A percentile compares a stretch with the other conserved stretches of the same genome.
Evolutionary conservation across 23 tunicate genomes (phyloP).

Genomic region (Styela clava): DNA sequence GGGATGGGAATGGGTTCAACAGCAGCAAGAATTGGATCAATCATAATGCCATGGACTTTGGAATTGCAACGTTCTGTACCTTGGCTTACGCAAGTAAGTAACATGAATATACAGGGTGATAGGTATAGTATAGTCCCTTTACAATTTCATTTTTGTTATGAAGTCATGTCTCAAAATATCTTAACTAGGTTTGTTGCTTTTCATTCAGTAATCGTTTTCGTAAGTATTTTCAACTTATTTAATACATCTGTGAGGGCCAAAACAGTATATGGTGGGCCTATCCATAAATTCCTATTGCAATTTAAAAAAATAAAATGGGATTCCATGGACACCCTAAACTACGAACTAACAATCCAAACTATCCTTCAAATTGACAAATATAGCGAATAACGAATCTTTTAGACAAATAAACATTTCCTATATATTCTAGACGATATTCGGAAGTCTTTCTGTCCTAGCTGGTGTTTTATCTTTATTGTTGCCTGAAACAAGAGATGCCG

Average conservation of each 20-base stretch:
- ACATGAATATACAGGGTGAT: neutral
- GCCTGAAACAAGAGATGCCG: constrained; percentile 46
- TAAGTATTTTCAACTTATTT: too few species aligned
- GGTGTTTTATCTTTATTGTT: constrained; percentile 21
- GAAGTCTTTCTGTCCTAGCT: constrained; percentile 34
- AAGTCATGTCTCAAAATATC: too few species aligned
- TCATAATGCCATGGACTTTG: constrained; percentile 36
- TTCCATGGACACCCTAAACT: too few species aligned
- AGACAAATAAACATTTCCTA: neutral
- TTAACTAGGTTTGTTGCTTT: too few species aligned
- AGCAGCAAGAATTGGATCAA: constrained; percentile 56
- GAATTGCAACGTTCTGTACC: constrained; percentile 37
- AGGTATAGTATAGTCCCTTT: too few species aligned
- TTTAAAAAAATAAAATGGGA: too few species aligned
- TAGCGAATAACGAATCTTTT: too few species aligned
- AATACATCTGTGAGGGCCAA: too few species aligned
- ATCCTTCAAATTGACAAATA: too few species aligned
- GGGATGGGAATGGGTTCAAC: constrained; percentile 52
- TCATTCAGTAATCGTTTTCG: too few species aligned
- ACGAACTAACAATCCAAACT: too few species aligned
- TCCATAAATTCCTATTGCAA: neutral
- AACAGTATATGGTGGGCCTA: too few species aligned
- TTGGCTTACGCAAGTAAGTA: constrained; percentile 48
- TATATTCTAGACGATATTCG: constrained; percentile 44
- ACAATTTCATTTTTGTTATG: neutral